Percentiles rank a stretch among this genome's conserved stretches.
phyloP scores from a whole-genome alignment of 1,140 invertebrate genomes.

The Popillia japonica region DNA sequence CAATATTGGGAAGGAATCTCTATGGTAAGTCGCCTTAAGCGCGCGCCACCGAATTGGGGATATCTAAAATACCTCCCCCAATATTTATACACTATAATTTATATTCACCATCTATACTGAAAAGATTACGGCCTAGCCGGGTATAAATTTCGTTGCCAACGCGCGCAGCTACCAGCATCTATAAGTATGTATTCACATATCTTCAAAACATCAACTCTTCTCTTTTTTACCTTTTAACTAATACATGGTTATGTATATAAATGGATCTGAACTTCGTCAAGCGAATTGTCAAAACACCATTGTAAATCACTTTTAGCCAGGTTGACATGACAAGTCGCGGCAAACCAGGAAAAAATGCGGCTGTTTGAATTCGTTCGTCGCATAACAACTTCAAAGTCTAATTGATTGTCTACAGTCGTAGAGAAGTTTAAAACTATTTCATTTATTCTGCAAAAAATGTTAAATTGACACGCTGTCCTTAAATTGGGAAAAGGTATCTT shows the following conservation, averaged over 20 bases:
- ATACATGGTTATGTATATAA: background rate
- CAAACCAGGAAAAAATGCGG: conserved; percentile 10
- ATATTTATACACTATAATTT: conserved; percentile 20
- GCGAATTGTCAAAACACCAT: background rate
- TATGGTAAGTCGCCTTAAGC: conserved; percentile 16
- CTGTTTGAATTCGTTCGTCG: conserved; percentile 8
- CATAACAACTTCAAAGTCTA: background rate
- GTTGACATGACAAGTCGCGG: conserved; percentile 17
- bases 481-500: background rate
- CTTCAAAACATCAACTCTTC: background rate
- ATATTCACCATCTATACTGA: conserved; percentile 18
- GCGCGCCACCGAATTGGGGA: conserved; percentile 7
- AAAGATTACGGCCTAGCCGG: conserved; percentile 17
- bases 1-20: conserved; percentile 44
- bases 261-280: background rate
- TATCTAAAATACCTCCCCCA: conserved; percentile 14
- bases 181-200: background rate
- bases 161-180: background rate
- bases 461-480: background rate
- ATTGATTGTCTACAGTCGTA: background rate
- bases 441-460: background rate
- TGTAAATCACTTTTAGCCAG: background rate
- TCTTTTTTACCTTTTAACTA: background rate
- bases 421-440: background rate
- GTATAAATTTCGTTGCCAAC: conserved; percentile 14